These are phyloP conservation scores for Heliocidaris tuberculata DNA, from an alignment of 35 echinoderm and acorn worm species.

Conservation along the genomic window DNA sequence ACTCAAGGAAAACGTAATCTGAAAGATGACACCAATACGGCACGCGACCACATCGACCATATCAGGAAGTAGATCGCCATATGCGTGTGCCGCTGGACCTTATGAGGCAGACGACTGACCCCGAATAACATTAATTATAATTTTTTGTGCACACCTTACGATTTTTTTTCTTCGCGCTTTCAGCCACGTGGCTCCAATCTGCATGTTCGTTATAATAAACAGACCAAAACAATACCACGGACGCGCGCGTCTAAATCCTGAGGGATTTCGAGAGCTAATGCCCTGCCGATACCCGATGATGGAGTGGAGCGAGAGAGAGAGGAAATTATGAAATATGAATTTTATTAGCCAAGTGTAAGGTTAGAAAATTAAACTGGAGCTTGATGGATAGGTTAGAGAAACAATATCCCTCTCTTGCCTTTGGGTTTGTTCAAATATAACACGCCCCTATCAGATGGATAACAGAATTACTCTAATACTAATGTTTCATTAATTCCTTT, in stretches of 20 bases:
- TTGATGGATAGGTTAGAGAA: background rate
- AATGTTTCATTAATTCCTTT: too few relatives aligned
- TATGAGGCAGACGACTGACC: background rate
- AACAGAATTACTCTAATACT: too few relatives aligned
- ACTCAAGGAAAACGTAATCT: background rate
- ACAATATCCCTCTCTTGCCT: background rate
- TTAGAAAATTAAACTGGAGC: conserved; percentile 1
- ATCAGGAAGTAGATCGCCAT: background rate
- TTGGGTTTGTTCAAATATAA: background rate
- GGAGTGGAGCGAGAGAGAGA: background rate
- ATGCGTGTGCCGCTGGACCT: background rate
- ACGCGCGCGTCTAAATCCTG: background rate
- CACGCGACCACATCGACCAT: background rate
- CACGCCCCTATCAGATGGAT: too few relatives aligned
- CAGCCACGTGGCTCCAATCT: background rate
- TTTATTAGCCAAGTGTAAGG: conserved; percentile 17
- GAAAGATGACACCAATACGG: background rate
- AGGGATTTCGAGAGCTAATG: background rate
- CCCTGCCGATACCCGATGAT: background rate
- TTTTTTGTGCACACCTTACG: background rate
- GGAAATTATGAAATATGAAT: conserved; percentile 19
- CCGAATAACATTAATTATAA: background rate
- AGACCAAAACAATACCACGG: conserved; percentile 9
- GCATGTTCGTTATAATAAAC: background rate
- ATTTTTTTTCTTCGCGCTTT: background rate